These are phyloP conservation scores for Gymnopithys bicolor DNA, from an alignment of 2,797 vertebrate genomes.

Conservation along the genomic window DNA sequence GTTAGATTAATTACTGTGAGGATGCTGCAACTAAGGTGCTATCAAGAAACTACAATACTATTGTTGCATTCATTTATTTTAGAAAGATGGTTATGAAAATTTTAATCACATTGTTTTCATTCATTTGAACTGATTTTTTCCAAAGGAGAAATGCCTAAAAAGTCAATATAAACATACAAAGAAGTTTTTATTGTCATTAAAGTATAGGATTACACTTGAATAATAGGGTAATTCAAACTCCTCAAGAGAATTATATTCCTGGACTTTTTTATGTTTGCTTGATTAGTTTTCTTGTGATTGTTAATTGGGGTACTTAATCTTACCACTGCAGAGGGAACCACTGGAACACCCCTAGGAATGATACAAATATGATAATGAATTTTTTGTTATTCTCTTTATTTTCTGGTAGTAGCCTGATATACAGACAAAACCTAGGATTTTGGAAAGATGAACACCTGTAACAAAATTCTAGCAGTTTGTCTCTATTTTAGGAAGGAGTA, in stretches of 20 bases:
- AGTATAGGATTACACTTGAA: neutral
- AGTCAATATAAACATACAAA: neutral
- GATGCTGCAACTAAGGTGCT: neutral
- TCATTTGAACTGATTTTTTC: neutral
- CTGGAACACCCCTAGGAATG: neutral
- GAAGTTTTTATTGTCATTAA: neutral
- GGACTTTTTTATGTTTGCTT: neutral
- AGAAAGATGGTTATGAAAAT: neutral
- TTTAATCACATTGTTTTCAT: neutral
- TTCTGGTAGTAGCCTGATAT: neutral
- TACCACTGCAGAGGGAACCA: neutral
- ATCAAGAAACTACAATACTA: neutral
- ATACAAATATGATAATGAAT: neutral
- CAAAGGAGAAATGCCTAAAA: neutral
- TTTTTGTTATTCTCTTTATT: neutral
- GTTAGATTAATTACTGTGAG: neutral
- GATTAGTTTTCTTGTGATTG: neutral
- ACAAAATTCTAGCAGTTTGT: neutral
- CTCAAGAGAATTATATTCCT: neutral
- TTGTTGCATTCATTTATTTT: neutral
- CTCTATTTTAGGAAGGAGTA: neutral
- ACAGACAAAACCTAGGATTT: neutral
- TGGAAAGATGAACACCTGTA: neutral
- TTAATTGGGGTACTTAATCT: conserved; percentile 31
- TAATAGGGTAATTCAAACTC: neutral